Evolutionary conservation across 2,113 vertebrate species (phyloP), one percentile per base, ranked within the genome.

Genomic region (Dascyllus trimaculatus): DNA sequence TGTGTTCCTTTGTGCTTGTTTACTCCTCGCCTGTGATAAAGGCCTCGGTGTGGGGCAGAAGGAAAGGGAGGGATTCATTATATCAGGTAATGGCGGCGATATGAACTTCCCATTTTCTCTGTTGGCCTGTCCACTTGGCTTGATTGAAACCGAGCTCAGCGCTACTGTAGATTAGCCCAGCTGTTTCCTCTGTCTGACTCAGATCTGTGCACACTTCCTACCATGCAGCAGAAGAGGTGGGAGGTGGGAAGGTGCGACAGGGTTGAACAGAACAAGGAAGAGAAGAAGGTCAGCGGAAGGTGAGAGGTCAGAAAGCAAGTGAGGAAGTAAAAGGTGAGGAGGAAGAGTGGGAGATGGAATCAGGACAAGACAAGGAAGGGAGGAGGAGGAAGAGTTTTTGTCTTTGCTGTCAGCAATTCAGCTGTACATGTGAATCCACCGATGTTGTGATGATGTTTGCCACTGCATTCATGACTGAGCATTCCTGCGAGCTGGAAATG

Each of bases 161-260:
- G 81, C 91, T 88, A 87, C 88, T 81, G 89, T 88, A 91, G 91
- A 93, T 94, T 93, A 90, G 85, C 75, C 86, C 93, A 93, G 92
- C 91, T 93, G 93, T 88, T 94, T 93, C 92, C 92, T 85, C 81
- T 80, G 87, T 88, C 86, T 85, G 84, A 89, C 87, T 88, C 75
- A 74, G 83, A 87, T 89, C 65, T 45, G 71, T 75, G 81, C 81
- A 71, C 69, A 81, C 85, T 92, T 93, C 89, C 88, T 87, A 90
- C 58, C 48, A 8, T 59, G 32, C 58, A 57, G 45, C 9, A 4
- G 59, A 53, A 22, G 21, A 24, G 59, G 70, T 24, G 49, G 59
- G 78, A 46, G 81, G 82, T 45, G 75, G 65, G 66, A 70, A 38
- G 72, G 80, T 51, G 60, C n/a, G 11, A 21, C 32, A 1, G 65